Evolutionary conservation across 2,113 vertebrate species (phyloP).

Genomic region (Ochotona curzoniae): DNA sequence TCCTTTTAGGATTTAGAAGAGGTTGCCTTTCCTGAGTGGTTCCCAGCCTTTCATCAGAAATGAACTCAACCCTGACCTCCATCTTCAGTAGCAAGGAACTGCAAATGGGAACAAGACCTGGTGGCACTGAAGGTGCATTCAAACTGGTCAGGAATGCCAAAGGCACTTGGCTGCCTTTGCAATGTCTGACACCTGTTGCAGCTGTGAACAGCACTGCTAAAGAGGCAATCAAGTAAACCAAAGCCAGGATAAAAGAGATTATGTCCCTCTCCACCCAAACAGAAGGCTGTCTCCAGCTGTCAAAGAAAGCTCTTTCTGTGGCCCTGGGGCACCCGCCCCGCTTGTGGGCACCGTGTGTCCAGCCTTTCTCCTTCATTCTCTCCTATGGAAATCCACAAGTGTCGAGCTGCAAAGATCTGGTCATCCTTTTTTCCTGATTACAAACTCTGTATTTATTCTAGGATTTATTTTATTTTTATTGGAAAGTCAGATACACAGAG

Average conservation of each 20-base stretch:
- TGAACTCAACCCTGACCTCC: background rate
- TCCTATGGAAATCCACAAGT: conserved; percentile 11
- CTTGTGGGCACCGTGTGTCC: background rate
- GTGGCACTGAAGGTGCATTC: background rate
- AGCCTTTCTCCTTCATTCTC: background rate
- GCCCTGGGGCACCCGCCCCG: too few relatives aligned
- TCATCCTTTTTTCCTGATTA: background rate
- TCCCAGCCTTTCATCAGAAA: conserved; percentile 3
- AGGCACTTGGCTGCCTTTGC: background rate
- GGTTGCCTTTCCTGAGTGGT: background rate
- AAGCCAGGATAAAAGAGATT: conserved; percentile 47
- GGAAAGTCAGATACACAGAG: too few relatives aligned
- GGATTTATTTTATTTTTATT: too few relatives aligned
- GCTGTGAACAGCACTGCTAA: conserved; percentile 3
- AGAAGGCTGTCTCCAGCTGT: conserved; percentile 36
- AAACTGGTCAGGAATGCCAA: background rate
- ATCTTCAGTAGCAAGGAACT: background rate
- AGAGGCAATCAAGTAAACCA: conserved; percentile 58
- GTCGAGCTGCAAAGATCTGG: background rate
- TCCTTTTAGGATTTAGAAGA: background rate
- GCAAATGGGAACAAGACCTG: background rate
- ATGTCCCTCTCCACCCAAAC: background rate
- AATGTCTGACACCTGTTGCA: conserved; percentile 40
- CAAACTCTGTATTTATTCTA: background rate
- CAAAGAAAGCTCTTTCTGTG: conserved; percentile 12